Evolutionary conservation across 2,888 invertebrate genomes (phyloP).

Genomic region (Callimorpha dominula): DNA sequence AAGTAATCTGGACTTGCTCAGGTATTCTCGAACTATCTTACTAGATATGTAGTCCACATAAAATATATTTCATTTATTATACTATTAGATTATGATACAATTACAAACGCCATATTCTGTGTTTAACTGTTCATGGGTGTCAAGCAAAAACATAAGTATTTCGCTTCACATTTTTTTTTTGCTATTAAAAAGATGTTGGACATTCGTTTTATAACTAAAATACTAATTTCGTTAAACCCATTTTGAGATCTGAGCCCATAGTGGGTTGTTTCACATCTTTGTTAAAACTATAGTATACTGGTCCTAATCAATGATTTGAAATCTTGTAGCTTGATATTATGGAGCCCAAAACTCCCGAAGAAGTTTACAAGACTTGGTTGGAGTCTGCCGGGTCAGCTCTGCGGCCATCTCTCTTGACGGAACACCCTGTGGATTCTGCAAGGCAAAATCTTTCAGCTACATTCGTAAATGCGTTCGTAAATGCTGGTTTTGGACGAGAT

Average conservation of each 20-base stretch:
- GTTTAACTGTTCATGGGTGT: neutral
- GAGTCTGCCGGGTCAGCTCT: conserved; percentile 91
- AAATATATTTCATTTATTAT: neutral
- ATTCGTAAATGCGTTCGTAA: conserved; percentile 99
- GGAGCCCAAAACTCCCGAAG: conserved; percentile 99
- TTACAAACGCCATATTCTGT: neutral
- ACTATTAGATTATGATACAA: neutral
- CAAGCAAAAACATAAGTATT: neutral
- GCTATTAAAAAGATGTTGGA: too few species aligned
- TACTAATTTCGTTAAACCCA: neutral
- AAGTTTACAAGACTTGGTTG: conserved; percentile 99
- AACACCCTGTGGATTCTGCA: conserved; percentile 96
- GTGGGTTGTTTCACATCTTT: too few species aligned
- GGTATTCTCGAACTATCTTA: too few species aligned
- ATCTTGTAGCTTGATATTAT: conserved; percentile 94
- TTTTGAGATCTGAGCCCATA: too few species aligned
- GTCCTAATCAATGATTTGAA: neutral
- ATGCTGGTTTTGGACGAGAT: conserved; percentile 98
- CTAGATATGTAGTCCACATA: too few species aligned
- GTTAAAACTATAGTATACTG: neutral
- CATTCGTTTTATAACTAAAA: too few species aligned
- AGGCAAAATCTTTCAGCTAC: conserved; percentile 98
- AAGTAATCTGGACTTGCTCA: neutral
- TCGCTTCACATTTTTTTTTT: neutral
- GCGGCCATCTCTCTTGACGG: conserved; percentile 90